These are phyloP conservation scores for Zoanthus sansibaricus DNA, from an alignment of 92 coral and sea anemone species.

Conservation along the genomic window DNA sequence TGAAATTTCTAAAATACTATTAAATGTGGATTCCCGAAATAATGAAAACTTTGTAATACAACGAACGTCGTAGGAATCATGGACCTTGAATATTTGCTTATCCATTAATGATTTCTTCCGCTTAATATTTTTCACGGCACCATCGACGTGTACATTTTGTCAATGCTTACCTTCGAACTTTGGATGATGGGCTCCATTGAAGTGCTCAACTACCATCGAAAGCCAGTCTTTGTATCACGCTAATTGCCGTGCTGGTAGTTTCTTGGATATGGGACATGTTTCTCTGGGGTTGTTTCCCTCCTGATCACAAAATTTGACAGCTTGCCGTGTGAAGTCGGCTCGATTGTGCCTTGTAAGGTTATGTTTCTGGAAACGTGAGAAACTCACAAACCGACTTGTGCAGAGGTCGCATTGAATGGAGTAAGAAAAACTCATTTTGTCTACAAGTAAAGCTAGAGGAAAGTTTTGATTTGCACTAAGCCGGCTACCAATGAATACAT, in stretches of 20 bases:
- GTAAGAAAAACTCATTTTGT: no score
- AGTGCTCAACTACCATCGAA: not conserved
- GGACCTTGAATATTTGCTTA: no score
- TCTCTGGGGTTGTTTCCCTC: not conserved
- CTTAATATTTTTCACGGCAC: no score
- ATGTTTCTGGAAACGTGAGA: not conserved
- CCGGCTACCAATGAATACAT: no score
- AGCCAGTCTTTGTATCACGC: constrained; percentile 26
- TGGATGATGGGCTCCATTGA: constrained; percentile 23
- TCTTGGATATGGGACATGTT: not conserved
- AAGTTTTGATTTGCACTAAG: no score
- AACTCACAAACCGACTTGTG: not conserved
- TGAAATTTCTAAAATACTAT: no score
- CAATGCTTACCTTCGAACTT: constrained; percentile 13
- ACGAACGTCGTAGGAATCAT: no score
- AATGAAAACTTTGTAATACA: no score
- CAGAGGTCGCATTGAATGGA: not conserved
- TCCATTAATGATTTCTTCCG: no score
- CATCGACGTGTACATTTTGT: no score
- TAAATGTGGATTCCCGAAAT: no score
- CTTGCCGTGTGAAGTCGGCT: not conserved
- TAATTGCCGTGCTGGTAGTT: not conserved
- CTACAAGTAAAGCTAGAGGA: no score
- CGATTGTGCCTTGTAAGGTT: not conserved
- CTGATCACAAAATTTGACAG: not conserved